Base-by-base conservation (phyloP, 2,797 vertebrate species). In the Etheostoma nigrum region DNA sequence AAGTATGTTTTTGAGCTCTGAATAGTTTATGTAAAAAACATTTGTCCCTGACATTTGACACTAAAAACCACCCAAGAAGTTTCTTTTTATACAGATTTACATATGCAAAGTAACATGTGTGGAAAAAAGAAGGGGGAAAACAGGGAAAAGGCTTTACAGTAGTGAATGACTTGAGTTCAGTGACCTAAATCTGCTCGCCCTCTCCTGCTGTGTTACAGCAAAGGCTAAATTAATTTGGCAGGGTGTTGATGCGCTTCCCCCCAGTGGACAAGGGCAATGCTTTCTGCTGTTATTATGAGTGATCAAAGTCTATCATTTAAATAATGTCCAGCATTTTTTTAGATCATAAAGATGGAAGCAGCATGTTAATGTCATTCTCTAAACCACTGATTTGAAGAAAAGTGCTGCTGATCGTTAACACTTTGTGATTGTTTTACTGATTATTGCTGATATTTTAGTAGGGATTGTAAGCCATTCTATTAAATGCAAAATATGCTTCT, bases 191-290 rank as follows among this genome's bases (percentile, higher is more conserved):
- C 60, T 49, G 58, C 10, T 77, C 27, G 0, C 21, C 52, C 23
- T 36, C 54, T n/a, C 63, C 70, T 70, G 60, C 71, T 81, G 76
- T 48, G 47, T 52, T 69, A 48, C 23, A 68, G 42, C 2, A 2
- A 48, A 59, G 12, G 40, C n/a, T 53, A 48, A 74, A 81, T 81
- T 57, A 51, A 76, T 72, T 72, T 78, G 61, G 49, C 80, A 73
- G 16, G 14, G 15, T 53, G 44, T 30, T 27, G 7, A 74, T 71
- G 52, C 15, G 23, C 47, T 52, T 13, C 21, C 67, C 62, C 57
- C 47, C 36, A 7, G 52, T 67, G 54, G 45, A 48, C 65, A 85
- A 79, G 67, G 64, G 77, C 72, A 74, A 2, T 18, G 33, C 53
- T 58, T 54, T 51, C 62, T 67, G 60, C 18, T 51, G 0, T 36